Percentiles rank a stretch among this genome's conserved stretches.
Evolutionary conservation across 2,888 invertebrate species (phyloP).

Genomic region (Andrena fulva): DNA sequence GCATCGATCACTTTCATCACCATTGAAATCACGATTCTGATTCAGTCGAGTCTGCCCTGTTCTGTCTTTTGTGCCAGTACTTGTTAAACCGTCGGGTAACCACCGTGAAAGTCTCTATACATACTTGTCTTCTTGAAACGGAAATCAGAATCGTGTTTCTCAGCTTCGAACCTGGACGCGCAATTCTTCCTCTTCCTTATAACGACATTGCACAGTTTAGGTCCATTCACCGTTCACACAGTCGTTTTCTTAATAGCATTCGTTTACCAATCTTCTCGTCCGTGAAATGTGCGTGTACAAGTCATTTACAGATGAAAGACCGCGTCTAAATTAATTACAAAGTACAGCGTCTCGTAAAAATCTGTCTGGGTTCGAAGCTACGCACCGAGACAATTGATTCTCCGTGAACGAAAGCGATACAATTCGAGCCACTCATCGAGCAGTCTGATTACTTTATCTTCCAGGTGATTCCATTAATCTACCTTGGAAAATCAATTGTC

Average conservation of each 20-base stretch:
- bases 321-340: neutral
- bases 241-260: neutral
- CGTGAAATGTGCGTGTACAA: constrained; percentile 5
- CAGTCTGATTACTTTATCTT: constrained; percentile 1
- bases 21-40: constrained; percentile 76
- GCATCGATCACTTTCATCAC: constrained; percentile 76
- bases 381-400: constrained; percentile 64
- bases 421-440: neutral
- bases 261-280: neutral
- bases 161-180: constrained; percentile 65
- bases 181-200: neutral
- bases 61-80: neutral
- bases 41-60: constrained; percentile 26
- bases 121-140: neutral
- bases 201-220: neutral
- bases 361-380: constrained; percentile 65
- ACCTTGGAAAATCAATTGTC: constrained; percentile 59
- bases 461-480: neutral
- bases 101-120: neutral
- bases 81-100: neutral
- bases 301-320: neutral
- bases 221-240: neutral
- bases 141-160: constrained; percentile 71
- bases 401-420: constrained; percentile 21
- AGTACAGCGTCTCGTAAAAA: neutral